Base-by-base conservation (phyloP, 2,888 invertebrate species). In the Anthophora plumipes region DNA sequence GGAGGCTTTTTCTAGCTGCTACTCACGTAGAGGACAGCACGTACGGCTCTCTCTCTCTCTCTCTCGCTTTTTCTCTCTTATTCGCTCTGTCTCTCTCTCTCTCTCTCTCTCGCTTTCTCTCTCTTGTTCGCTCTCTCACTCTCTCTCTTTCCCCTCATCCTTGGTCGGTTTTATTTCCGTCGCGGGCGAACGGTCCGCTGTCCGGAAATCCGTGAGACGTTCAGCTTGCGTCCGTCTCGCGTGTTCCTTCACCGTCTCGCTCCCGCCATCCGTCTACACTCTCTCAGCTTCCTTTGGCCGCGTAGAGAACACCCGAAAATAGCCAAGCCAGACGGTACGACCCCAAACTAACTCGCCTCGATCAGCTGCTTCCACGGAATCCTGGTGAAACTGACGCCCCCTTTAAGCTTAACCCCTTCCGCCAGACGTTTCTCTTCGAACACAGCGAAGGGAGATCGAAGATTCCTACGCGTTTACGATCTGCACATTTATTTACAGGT, bases 181-280 rank as follows among this genome's bases (percentile, higher is more conserved):
- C 84, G 59, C 70, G 57, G 77, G 67, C 68, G 70, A 59, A 61
- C 55, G 74, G 37, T 48, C 48, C 75, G 66, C 71, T 78, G 78
- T 83, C 83, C 83, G 74, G 83, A 84, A 78, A 87, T 86, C 86
- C 78, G 81, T 85, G 81, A 85, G 83, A 85, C 85, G 71, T 73
- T 76, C 69, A 80, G 66, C 76, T 74, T 61, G 73, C 82, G 75
- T 74, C 68, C 76, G 64, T 71, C 70, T 71, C 46, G 69, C 57
- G 43, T n/a, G 43, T n/a, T 14, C 48, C 50, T 39, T 22, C 48
- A 1, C 31, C 31, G 1, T 4, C 2, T 31, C 4, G 31, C 60
- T 8, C 68, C 5, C 52, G 46, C 50, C 71, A 20, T 60, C 68
- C 77, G 70, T 81, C 74, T 52, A 67, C 73, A 46, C 63, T 31